Percentiles rank a stretch among this genome's conserved stretches.
Conservation (phyloP, 2,113 vertebrate genomes). For the Caranx melampygus region DNA sequence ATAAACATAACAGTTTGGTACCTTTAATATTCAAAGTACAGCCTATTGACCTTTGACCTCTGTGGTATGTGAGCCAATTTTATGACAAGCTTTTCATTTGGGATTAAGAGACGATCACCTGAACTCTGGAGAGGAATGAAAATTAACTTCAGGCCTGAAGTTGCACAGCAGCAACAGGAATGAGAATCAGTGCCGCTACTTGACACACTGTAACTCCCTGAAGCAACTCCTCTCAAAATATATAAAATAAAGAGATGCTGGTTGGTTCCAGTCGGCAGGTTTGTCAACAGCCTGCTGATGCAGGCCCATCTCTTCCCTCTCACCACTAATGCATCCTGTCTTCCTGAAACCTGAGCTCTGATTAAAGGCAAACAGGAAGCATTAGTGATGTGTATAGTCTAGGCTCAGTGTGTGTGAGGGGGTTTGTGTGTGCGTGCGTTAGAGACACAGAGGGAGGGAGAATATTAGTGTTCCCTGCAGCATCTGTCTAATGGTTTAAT, state of each 20-base stretch:
- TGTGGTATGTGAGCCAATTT: not conserved
- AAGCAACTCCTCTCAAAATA: conserved; percentile 16
- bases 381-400: conserved; percentile 64
- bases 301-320: conserved; percentile 48
- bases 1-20: not conserved
- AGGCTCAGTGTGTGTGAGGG: conserved; percentile 42
- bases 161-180: not conserved
- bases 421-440: conserved; percentile 39
- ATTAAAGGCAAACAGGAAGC: conserved; percentile 81
- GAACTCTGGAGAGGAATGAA: not conserved
- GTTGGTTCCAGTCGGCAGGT: conserved; percentile 40
- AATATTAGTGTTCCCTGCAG: conserved; percentile 57
- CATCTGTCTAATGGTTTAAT: conserved; percentile 68
- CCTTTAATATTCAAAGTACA: not conserved
- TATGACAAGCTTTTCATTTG: not conserved
- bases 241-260: conserved; percentile 22
- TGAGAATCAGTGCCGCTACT: conserved; percentile 5
- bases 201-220: not conserved
- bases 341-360: conserved; percentile 80
- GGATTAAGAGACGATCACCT: not conserved
- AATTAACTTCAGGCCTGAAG: not conserved
- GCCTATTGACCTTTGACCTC: not conserved
- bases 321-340: conserved; percentile 78
- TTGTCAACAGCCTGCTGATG: conserved; percentile 65
- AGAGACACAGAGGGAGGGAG: conserved; percentile 27